Evolutionary conservation across 2,797 vertebrate species (phyloP), one percentile per base, ranked within the genome.

Genomic region (Siniperca obscura): DNA sequence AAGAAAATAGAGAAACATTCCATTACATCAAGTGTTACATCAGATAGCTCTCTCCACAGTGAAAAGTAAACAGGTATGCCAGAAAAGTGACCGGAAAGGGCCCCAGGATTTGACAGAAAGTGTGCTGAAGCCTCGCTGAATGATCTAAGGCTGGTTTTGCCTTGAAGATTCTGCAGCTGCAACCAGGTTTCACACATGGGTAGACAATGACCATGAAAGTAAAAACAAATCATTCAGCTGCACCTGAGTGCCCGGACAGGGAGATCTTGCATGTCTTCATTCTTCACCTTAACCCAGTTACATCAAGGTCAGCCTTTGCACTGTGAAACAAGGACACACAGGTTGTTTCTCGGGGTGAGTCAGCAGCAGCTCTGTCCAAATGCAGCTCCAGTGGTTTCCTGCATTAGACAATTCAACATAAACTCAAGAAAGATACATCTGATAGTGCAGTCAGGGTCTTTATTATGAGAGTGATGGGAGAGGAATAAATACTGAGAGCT

Each of bases 401-500:
- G 60, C 56, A 75, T 74, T 48, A 76, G 75, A 67, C 84, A 76
- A 81, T 85, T 85, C 83, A 86, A 86, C 89, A 90, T 84, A 87
- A 64, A 84, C 88, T 78, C 76, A 61, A 84, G 87, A 86, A 86
- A 83, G 76, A 89, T 50, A 30, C 65, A 42, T 86, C 83, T 83
- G 79, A 85, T 78, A 46, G 80, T 36, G 48, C 79, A 74, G 78
- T 80, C 69, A 79, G 74, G 38, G 80, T 81, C 74, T 87, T 89
- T 90, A 86, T 90, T 89, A 85, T 70, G 40, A 73, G 65, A 62
- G 76, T 73, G 88, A 91, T 76, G 70, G 80, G 68, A 78, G 74
- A 74, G 70, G 64, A 74, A 60, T 2, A 17, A 77, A 70, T 3
- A 27, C 70, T 16, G 25, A 70, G 80, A 68, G 69, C 62, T 19